Evolutionary conservation across 2,113 vertebrate species (phyloP), one percentile per base, ranked within the genome.

Genomic region (Callipepla squamata): DNA sequence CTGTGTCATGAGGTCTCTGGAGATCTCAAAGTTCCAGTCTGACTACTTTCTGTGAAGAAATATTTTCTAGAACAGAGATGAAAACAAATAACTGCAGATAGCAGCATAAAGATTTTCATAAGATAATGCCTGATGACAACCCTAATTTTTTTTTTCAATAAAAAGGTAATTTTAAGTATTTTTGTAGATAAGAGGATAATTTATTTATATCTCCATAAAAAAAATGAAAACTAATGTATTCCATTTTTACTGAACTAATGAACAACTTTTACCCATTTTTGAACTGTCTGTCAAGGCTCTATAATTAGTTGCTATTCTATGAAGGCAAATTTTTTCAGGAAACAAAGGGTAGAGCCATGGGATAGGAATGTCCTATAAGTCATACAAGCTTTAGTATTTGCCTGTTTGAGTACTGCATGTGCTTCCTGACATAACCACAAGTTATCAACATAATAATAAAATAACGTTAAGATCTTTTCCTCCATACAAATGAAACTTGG

Each of bases 381-480:
- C 30, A 25, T 0, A 0, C 7, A 36, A 36, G 36, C 36, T 36
- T 20, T 30, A 42, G 26, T 5, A 45, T 67, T 47, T 50, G 5
- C 15, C 5, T 51, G 9, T 36, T 12, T 5, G 91, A 79, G 8
- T 42, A 51, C 11, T 53, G 9, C 32, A 13, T 14, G 19, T 9
- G 23, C 6, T 74, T 7, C 9, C 8, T 1, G 0, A 16, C 42
- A 2, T 45, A 80, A 51, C 7, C 53, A 47, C n/a, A 3, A 44
- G 3, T 28, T 90, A 3, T 55, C 36, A 68, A 63, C 1, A 0
- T 11, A 85, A 42, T 36, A 69, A 57, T 34, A 59, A 57, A 51
- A 57, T 36, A 38, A 20, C 11, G 32, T 10, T 20, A 32, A 5
- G 2, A 2, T 20, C 23, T 42, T 8, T 3, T 19, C 53, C 34